Base-by-base conservation (phyloP, 2,888 invertebrate genomes). In the Limnephilus marmoratus region DNA sequence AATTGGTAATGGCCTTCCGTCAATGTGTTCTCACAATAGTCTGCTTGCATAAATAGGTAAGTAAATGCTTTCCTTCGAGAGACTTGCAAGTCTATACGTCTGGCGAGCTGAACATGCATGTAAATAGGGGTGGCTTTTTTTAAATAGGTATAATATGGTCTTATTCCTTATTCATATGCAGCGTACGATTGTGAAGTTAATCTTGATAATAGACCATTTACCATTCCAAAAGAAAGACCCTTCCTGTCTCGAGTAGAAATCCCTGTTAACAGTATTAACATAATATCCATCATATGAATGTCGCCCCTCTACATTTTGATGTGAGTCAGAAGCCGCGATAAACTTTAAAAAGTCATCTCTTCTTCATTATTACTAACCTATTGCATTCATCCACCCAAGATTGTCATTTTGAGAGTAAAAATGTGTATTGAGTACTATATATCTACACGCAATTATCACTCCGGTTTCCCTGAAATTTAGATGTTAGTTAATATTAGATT, bases 1-100 rank as follows among this genome's bases (percentile, higher is more conserved):
- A 91, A 91, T 83, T 53, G 90, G 68, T 68, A 80, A 86, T 80
- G 80, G 41, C 86, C 91, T 87, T 87, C 85, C 85, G 37, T 29
- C 81, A 90, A n/a, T 90, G 81, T 81, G 49, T 81, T 81, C 90
- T 90, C 81, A 90, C 87, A 87, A 87, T 87, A 87, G 53, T 87
- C 18, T 7, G 53, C 87, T 18, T 87, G 53, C 81, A 81, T 81
- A 81, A 90, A 81, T 37, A 41, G 41, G 41, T 41, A 41, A 41
- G 41, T 41, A 41, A 41, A 41, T 41, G 41, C 41, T 41, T 41
- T 41, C 15, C 29, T 29, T 15, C 3, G 29, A 41, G 24, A n/a
- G 24, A 68, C n/a, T 68, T n/a, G 15, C n/a, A 37, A 9, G 41
- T 29, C 87, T 37, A 45, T 89, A 15, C 31, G 88, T 81, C 81